Conservation (phyloP, 92 coral and sea anemone genomes). For the Palythoa heliodiscus region DNA sequence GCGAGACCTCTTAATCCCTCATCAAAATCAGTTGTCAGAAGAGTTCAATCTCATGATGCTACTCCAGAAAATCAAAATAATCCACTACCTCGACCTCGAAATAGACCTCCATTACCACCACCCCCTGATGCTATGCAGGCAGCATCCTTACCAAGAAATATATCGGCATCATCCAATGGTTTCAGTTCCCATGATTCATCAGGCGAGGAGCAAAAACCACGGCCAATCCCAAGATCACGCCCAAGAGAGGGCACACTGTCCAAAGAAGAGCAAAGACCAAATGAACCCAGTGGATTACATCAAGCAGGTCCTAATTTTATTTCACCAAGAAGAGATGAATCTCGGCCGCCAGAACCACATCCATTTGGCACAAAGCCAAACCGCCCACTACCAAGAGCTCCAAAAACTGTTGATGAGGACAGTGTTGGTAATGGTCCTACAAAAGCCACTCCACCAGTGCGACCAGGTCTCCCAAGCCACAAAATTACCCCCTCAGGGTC, state of each 20-base stretch:
- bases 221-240: constrained; percentile 62
- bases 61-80: constrained; percentile 27
- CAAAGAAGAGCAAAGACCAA: constrained; percentile 47
- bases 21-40: constrained; percentile 50
- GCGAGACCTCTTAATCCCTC: constrained; percentile 51
- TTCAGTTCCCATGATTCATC: constrained; percentile 47
- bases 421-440: constrained; percentile 16
- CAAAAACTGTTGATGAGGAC: not conserved
- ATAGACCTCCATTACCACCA: constrained; percentile 81
- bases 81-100: constrained; percentile 86
- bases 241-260: constrained; percentile 61
- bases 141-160: constrained; percentile 43
- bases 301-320: not conserved
- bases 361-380: not conserved
- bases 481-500: constrained; percentile 38
- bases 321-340: constrained; percentile 20
- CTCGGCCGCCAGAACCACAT: not conserved
- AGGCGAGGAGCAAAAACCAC: constrained; percentile 41
- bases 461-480: constrained; percentile 38
- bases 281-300: constrained; percentile 31
- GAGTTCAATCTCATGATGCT: constrained; percentile 32
- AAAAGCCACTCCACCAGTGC: constrained; percentile 36
- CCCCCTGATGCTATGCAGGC: constrained; percentile 61
- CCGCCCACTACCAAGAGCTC: constrained; percentile 39
- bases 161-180: constrained; percentile 48